phyloP scores from a whole-genome alignment of 1,140 invertebrate species.

The Panonychus citri region DNA sequence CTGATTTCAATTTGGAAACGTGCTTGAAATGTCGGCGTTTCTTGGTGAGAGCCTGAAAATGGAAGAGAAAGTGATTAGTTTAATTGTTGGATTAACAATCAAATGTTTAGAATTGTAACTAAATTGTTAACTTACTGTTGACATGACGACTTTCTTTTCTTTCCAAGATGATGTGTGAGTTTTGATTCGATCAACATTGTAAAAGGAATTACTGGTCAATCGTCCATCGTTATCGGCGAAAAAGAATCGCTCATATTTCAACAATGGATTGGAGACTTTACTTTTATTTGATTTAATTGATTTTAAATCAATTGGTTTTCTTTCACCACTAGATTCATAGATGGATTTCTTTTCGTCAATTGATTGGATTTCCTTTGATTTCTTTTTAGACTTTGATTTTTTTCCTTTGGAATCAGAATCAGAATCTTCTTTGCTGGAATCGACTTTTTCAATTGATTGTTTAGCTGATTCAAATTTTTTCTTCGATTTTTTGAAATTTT shows the following conservation, averaged over 20 bases:
- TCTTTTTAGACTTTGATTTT: too few relatives aligned
- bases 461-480: too few relatives aligned
- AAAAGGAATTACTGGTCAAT: not conserved
- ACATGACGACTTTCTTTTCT: not conserved
- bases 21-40: not conserved
- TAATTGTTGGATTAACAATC: not conserved
- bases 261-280: not conserved
- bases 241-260: not conserved
- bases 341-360: too few relatives aligned
- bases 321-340: too few relatives aligned
- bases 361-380: too few relatives aligned
- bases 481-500: too few relatives aligned
- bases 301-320: too few relatives aligned
- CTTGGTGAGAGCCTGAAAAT: not conserved
- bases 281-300: too few relatives aligned
- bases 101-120: not conserved
- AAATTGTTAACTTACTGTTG: not conserved
- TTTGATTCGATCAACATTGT: not conserved
- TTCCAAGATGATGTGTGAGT: not conserved
- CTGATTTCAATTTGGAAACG: not conserved
- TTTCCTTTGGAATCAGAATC: too few relatives aligned
- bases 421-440: too few relatives aligned
- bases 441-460: too few relatives aligned
- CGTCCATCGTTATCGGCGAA: not conserved
- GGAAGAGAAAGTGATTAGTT: not conserved